These are phyloP conservation scores for Apeltes quadracus DNA, from an alignment of 2,113 vertebrate genomes.

Conservation along the genomic window DNA sequence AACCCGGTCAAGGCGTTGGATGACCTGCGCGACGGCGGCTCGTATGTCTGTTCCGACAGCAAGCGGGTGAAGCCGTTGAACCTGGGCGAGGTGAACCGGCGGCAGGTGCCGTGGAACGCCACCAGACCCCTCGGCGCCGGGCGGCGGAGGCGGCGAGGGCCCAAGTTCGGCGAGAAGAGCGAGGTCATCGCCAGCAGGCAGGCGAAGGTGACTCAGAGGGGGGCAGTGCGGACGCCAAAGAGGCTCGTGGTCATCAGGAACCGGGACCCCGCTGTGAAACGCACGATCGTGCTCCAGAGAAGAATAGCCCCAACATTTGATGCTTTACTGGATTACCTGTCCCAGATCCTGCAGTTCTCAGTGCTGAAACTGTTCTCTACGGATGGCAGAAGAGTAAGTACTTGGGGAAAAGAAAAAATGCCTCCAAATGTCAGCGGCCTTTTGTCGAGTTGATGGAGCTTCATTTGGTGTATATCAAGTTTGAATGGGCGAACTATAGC, in stretches of 20 bases:
- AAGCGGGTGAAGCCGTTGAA: slow-evolving; percentile 91
- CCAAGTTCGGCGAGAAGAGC: slow-evolving; percentile 52
- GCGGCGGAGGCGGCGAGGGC: slow-evolving; percentile 46
- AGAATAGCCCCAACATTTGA: slow-evolving; percentile 88
- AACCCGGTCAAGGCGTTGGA: slow-evolving; percentile 85
- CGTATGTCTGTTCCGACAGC: slow-evolving; percentile 93
- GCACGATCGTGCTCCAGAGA: slow-evolving; percentile 82
- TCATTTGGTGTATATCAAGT: background rate
- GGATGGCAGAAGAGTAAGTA: slow-evolving; percentile 91
- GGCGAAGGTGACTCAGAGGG: slow-evolving; percentile 59
- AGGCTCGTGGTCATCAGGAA: slow-evolving; percentile 90
- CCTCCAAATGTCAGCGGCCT: background rate
- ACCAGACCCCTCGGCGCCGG: slow-evolving; percentile 78
- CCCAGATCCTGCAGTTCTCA: slow-evolving; percentile 86
- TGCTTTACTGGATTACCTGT: slow-evolving; percentile 87
- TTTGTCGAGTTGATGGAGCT: background rate
- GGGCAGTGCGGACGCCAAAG: slow-evolving; percentile 80
- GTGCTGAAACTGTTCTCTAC: slow-evolving; percentile 88
- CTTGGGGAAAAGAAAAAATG: slow-evolving; percentile 12
- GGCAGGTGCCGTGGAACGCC: slow-evolving; percentile 89
- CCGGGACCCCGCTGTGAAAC: slow-evolving; percentile 80
- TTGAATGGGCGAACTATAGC: background rate
- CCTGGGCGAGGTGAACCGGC: slow-evolving; percentile 82
- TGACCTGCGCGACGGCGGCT: slow-evolving; percentile 90
- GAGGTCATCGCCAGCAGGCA: slow-evolving; percentile 53